These are phyloP conservation scores for Campylomormyrus tamandua DNA, from an alignment of 2,113 vertebrate genomes.

Conservation along the genomic window DNA sequence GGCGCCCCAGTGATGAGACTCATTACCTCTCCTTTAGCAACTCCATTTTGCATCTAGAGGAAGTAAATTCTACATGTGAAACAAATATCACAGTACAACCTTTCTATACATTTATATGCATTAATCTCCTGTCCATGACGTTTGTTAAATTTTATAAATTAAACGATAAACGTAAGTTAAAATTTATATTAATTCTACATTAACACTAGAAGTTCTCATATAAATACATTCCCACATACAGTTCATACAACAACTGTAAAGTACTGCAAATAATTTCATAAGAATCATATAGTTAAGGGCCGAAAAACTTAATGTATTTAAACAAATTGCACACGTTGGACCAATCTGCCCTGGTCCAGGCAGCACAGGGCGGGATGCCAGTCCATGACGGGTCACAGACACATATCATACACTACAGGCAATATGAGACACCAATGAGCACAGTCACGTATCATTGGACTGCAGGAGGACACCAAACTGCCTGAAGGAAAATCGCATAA, in stretches of 20 bases:
- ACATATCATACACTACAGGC: background rate
- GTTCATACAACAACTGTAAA: background rate
- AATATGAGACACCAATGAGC: background rate
- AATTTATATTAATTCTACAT: background rate
- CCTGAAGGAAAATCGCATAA: background rate
- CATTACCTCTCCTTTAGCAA: constrained; percentile 59
- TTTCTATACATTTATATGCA: background rate
- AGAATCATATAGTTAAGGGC: background rate
- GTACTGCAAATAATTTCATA: background rate
- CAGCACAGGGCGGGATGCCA: background rate
- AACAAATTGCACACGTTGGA: background rate
- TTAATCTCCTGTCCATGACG: background rate
- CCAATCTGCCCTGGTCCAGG: background rate
- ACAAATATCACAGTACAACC: background rate
- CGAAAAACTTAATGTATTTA: background rate
- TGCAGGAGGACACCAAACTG: background rate
- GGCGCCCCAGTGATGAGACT: background rate
- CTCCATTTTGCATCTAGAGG: constrained; percentile 57
- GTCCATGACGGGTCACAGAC: background rate
- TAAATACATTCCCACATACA: background rate
- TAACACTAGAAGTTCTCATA: background rate
- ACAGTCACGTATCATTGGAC: background rate
- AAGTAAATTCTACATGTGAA: constrained; percentile 27
- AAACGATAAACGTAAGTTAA: background rate
- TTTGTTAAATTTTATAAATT: background rate